Base-by-base conservation (phyloP, 2,797 vertebrate species). In the Intellagama lesueurii region DNA sequence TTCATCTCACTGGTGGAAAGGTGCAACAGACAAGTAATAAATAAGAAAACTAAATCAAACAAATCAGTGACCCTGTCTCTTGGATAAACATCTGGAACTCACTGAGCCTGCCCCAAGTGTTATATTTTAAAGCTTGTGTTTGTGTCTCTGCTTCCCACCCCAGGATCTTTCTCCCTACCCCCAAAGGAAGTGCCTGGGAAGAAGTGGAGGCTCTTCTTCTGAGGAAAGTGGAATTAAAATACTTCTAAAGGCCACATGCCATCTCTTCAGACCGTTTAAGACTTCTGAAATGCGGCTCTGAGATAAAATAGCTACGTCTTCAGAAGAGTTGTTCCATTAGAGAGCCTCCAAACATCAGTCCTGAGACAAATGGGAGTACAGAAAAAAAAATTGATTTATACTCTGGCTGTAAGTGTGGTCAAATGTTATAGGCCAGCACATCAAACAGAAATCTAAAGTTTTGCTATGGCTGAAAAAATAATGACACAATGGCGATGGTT, bases 321-420 rank as follows among this genome's bases (percentile, higher is more conserved):
- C 91, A 95, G 93, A 95, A 95, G 92, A 96, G 94, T 90, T 92
- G 90, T 96, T 97, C 95, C 96, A 96, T 95, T 96, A 96, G 95
- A 96, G 91, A 96, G 90, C 92, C 94, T 92, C 94, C 96, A 96
- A 96, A 95, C 95, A 96, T 94, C 96, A 96, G 94, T 90, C 85
- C 92, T 3, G 93, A 97, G 96, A 96, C 96, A 97, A 97, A 97
- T 96, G 95, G 90, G 90, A 95, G 93, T 94, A 93, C 92, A 95
- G 96, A 96, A 96, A 40, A 40, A 40, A 40, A 77, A 97, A 97
- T 97, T 96, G 96, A 97, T 97, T 97, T 96, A 95, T 94, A 96
- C 95, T 97, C 96, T 95, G 91, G 93, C 88, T 93, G 75, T 96
- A 96, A 97, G 94, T 94, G 95, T 95, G 95, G 95, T 96, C 96